These are phyloP conservation scores for Tetramorium bicarinatum DNA, from an alignment of 2,888 invertebrate species.

Conservation along the genomic window DNA sequence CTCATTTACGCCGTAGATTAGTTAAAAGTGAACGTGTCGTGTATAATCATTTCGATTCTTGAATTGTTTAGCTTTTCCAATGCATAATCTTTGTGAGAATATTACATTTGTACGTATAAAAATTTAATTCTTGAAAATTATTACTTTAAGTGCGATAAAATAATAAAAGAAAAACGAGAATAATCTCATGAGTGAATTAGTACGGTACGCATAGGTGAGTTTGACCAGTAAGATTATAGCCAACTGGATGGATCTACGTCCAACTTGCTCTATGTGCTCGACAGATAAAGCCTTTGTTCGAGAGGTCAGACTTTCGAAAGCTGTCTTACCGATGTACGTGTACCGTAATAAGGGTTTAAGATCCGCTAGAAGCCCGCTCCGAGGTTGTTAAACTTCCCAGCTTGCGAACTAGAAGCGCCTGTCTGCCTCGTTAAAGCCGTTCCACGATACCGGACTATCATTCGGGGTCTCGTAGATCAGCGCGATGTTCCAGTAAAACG, in stretches of 20 bases:
- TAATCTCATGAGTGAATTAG: background rate
- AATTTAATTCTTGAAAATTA: background rate
- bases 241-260: constrained; percentile 40
- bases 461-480: constrained; percentile 41
- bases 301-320: constrained; percentile 71
- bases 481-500: constrained; percentile 32
- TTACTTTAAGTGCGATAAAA: background rate
- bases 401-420: constrained; percentile 64
- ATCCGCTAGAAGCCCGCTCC: constrained; percentile 63
- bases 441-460: constrained; percentile 60
- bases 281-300: constrained; percentile 67
- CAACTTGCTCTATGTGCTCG: constrained; percentile 24
- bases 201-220: constrained; percentile 26
- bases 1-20: background rate
- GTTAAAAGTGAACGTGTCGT: background rate
- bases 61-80: background rate
- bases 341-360: constrained; percentile 73
- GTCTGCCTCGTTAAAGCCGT: constrained; percentile 71
- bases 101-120: background rate
- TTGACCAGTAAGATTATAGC: constrained; percentile 39
- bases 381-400: constrained; percentile 68
- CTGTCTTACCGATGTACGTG: constrained; percentile 62
- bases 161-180: background rate
- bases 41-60: background rate
- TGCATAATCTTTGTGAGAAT: background rate